Conservation (phyloP, 2,888 invertebrate species). For the Metopia argyrocephala region DNA sequence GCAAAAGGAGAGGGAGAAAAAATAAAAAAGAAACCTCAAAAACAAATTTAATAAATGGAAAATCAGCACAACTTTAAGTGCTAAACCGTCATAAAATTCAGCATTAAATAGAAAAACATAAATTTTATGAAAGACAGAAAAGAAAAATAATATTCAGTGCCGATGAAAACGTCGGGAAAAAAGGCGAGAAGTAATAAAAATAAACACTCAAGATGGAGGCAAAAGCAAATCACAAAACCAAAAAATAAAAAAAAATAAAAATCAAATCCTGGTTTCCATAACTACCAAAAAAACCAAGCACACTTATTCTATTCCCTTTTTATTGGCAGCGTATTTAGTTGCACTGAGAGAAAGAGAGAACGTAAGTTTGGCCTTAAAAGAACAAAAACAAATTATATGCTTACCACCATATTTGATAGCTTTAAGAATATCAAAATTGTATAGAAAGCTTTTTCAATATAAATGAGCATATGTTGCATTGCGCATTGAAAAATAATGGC, state of each 20-base stretch:
- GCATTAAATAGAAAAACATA: conserved; percentile 43
- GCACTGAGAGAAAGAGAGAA: conserved; percentile 21
- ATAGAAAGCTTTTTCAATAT: conserved; percentile 40
- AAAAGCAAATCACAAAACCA: not conserved
- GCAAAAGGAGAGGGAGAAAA: not conserved
- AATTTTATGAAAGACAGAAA: conserved; percentile 26
- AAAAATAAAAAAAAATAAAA: conserved; percentile 14
- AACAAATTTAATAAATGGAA: conserved; percentile 63
- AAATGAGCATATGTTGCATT: not conserved
- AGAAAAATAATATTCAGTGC: conserved; percentile 58
- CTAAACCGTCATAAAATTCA: conserved; percentile 55
- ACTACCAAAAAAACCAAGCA: conserved; percentile 7
- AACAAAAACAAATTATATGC: conserved; percentile 20
- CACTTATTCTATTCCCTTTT: not conserved
- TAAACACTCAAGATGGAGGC: conserved; percentile 2
- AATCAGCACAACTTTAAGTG: conserved; percentile 61
- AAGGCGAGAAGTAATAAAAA: not conserved
- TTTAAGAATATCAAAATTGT: not conserved
- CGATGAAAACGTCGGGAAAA: conserved; percentile 40
- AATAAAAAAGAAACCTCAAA: conserved; percentile 29
- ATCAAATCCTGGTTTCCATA: not conserved
- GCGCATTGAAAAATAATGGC: not conserved
- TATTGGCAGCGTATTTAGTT: not conserved
- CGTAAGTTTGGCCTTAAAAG: not conserved
- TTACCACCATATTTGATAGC: conserved; percentile 46